A percentile compares a stretch with the other conserved stretches of the same genome.
These are phyloP conservation scores for Geothlypis trichas DNA, from an alignment of 2,113 vertebrate genomes.

Conservation along the genomic window DNA sequence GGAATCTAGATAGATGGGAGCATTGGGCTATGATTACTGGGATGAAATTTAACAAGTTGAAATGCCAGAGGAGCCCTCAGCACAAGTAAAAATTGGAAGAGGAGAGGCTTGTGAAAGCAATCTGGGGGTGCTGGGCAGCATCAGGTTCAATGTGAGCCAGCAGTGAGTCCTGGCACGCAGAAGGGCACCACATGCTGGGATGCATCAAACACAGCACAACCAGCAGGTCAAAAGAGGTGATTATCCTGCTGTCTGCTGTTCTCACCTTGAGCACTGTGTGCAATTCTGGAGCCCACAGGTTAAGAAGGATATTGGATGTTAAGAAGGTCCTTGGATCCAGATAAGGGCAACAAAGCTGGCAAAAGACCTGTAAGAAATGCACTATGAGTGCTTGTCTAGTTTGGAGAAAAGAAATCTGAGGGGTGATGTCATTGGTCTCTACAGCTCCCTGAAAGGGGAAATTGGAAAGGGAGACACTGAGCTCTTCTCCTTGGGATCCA, in stretches of 20 bases:
- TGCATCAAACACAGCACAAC: neutral
- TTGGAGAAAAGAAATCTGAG: neutral
- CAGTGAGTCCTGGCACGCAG: neutral
- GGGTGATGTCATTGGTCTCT: neutral
- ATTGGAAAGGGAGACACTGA: neutral
- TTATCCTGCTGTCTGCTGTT: neutral
- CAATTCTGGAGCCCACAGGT: neutral
- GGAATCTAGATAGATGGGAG: neutral
- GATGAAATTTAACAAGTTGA: neutral
- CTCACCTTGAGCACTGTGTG: neutral
- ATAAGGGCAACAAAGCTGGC: neutral
- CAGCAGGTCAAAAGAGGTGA: neutral
- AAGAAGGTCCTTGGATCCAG: neutral
- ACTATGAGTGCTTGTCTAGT: neutral
- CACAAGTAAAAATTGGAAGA: neutral
- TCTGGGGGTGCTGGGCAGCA: neutral
- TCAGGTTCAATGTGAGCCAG: neutral
- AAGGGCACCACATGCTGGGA: neutral
- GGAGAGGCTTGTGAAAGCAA: neutral
- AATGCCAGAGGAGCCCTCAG: accelerated
- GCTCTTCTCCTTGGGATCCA: neutral
- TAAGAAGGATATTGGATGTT: neutral
- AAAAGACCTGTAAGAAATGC: neutral
- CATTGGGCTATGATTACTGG: neutral
- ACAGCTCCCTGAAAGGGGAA: neutral